A percentile compares a stretch with the other conserved stretches of the same genome.
phyloP scores from a whole-genome alignment of 2,113 vertebrate species.

The Hippocampus mohnikei region DNA sequence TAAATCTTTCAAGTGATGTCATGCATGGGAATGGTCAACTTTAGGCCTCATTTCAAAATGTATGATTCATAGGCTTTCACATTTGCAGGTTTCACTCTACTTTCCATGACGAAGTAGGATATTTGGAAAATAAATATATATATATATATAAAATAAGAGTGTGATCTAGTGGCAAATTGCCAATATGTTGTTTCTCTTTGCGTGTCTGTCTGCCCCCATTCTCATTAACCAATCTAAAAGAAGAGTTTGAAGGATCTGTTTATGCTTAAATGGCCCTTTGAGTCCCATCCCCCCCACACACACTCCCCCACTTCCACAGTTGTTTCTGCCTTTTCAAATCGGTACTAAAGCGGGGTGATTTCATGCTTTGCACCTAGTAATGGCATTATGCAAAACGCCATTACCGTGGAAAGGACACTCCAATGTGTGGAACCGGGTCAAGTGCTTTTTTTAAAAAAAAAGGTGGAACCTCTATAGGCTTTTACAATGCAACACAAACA shows the following conservation, averaged over 20 bases:
- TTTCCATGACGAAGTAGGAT: background rate
- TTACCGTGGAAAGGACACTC: conserved; percentile 68
- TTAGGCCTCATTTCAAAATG: background rate
- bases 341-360: conserved; percentile 59
- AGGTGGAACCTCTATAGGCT: conserved; percentile 42
- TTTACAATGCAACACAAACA: conserved; percentile 46
- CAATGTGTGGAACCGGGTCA: conserved; percentile 56
- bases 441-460: conserved; percentile 32
- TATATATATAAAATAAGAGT: background rate
- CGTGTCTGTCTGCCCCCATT: background rate
- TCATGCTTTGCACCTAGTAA: conserved; percentile 72
- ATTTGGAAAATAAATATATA: background rate
- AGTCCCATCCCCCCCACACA: conserved; percentile 18
- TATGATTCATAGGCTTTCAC: background rate
- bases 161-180: background rate
- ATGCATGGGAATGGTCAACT: background rate
- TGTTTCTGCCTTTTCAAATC: conserved; percentile 42
- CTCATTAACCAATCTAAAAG: conserved; percentile 21
- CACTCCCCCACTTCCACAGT: background rate
- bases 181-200: background rate
- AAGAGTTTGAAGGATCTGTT: conserved; percentile 23
- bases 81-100: background rate
- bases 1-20: background rate
- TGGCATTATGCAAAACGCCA: conserved; percentile 72
- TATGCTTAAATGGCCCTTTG: conserved; percentile 12